phyloP scores from a whole-genome alignment of 2,888 invertebrate species.

The Megastigmus dorsalis region DNA sequence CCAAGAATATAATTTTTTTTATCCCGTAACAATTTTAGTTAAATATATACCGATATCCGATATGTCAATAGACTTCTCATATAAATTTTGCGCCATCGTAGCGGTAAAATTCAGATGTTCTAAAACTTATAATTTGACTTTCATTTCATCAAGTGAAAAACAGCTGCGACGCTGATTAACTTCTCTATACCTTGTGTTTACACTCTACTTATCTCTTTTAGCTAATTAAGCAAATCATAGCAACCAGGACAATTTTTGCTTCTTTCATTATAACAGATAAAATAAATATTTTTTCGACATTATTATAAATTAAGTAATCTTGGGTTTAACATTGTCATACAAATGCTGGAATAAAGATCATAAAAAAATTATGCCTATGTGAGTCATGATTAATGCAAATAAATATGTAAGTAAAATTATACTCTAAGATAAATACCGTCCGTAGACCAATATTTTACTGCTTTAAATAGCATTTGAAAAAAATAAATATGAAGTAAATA shows the following conservation, averaged over 20 bases:
- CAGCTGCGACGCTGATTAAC: constrained; percentile 29
- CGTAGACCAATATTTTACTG: constrained; percentile 20
- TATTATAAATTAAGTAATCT: constrained; percentile 23
- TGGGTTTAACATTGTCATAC: not conserved
- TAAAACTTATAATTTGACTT: constrained; percentile 47
- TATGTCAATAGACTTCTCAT: constrained; percentile 33
- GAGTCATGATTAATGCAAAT: constrained; percentile 11
- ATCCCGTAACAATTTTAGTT: constrained; percentile 37
- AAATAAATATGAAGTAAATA: constrained; percentile 44
- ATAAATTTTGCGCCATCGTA: constrained; percentile 27
- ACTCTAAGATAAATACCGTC: constrained; percentile 16
- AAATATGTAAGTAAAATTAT: constrained; percentile 30
- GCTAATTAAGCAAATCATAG: constrained; percentile 12
- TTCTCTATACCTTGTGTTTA: constrained; percentile 57
- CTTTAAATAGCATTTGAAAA: not conserved
- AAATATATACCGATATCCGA: constrained; percentile 39
- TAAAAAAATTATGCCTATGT: not conserved
- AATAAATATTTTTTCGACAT: constrained; percentile 9
- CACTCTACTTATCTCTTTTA: constrained; percentile 26
- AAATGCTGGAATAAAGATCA: not conserved
- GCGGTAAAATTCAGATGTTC: constrained; percentile 31
- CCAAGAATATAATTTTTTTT: constrained; percentile 38
- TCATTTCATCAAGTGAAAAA: constrained; percentile 40
- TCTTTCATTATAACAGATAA: not conserved
- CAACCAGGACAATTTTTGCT: constrained; percentile 2